These are phyloP conservation scores for Zaprionus davidi DNA, from an alignment of 1,140 invertebrate species.

Conservation along the genomic window DNA sequence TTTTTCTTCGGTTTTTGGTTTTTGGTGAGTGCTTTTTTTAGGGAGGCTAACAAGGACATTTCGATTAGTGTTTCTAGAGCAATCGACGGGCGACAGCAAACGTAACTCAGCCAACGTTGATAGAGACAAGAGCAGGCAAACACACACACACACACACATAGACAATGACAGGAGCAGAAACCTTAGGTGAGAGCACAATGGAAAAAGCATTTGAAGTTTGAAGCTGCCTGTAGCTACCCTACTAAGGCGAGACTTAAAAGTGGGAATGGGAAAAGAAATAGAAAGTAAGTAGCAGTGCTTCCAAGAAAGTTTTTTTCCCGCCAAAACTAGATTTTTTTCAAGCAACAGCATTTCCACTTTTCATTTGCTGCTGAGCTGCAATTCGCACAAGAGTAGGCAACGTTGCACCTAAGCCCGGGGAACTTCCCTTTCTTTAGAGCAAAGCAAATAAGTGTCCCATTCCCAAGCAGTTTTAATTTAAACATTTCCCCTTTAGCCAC, in stretches of 20 bases:
- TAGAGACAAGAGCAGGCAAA: conserved; percentile 19
- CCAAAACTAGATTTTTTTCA: no score
- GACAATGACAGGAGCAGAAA: background rate
- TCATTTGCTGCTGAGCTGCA: background rate
- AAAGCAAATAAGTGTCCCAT: background rate
- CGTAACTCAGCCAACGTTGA: conserved; percentile 22
- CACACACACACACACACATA: background rate
- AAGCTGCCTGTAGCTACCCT: background rate
- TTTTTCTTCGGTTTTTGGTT: conserved; percentile 13
- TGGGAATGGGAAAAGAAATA: background rate
- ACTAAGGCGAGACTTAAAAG: background rate
- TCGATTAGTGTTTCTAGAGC: conserved; percentile 44
- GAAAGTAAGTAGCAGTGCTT: background rate
- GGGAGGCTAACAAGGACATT: conserved; percentile 36
- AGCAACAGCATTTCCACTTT: background rate
- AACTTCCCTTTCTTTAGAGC: no score
- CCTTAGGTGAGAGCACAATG: background rate
- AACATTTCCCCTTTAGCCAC: background rate
- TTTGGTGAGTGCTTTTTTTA: conserved; percentile 37
- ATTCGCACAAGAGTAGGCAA: background rate
- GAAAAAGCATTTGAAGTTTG: background rate
- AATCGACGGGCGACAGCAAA: conserved; percentile 44
- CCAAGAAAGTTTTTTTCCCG: background rate
- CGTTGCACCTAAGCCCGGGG: background rate
- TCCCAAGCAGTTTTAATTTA: background rate